Conservation (phyloP, 2,113 vertebrate genomes). For the Lontra canadensis region DNA sequence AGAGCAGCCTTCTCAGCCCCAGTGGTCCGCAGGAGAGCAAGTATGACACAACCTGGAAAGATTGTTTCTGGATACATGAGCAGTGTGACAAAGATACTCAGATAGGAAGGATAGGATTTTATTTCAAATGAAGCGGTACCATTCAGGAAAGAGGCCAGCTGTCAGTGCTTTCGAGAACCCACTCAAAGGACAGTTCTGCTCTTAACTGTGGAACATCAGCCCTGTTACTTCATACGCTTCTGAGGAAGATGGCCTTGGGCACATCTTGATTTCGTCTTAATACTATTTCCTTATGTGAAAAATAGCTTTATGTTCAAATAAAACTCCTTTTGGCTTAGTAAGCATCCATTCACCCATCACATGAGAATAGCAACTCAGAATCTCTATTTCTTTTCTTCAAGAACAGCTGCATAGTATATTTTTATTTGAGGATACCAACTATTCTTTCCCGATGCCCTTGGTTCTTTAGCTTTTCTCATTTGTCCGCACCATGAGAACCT, state of each 20-base stretch:
- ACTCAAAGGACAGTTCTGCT: not conserved
- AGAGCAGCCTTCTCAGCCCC: not conserved
- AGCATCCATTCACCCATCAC: conserved; percentile 80
- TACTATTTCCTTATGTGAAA: conserved; percentile 74
- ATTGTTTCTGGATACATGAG: not conserved
- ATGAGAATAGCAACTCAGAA: conserved; percentile 70
- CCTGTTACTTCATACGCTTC: conserved; percentile 43
- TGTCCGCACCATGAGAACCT: conserved; percentile 43
- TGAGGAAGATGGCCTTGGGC: conserved; percentile 52
- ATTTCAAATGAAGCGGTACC: conserved; percentile 40
- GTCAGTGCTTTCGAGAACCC: not conserved
- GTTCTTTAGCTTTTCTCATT: not conserved
- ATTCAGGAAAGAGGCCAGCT: conserved; percentile 37
- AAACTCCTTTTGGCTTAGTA: conserved; percentile 72
- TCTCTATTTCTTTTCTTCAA: conserved; percentile 78
- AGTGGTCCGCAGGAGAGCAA: not conserved
- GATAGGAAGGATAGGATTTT: not conserved
- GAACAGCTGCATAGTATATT: conserved; percentile 68
- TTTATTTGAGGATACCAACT: conserved; percentile 58
- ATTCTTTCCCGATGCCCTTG: not conserved
- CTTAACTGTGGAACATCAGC: conserved; percentile 38
- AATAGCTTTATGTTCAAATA: conserved; percentile 67
- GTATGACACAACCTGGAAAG: not conserved
- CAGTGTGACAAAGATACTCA: not conserved
- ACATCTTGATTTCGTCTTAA: conserved; percentile 64